Percentiles rank a stretch among this genome's conserved stretches.
Evolutionary conservation across 2,113 vertebrate species (phyloP).

Genomic region (Leptosomus discolor): DNA sequence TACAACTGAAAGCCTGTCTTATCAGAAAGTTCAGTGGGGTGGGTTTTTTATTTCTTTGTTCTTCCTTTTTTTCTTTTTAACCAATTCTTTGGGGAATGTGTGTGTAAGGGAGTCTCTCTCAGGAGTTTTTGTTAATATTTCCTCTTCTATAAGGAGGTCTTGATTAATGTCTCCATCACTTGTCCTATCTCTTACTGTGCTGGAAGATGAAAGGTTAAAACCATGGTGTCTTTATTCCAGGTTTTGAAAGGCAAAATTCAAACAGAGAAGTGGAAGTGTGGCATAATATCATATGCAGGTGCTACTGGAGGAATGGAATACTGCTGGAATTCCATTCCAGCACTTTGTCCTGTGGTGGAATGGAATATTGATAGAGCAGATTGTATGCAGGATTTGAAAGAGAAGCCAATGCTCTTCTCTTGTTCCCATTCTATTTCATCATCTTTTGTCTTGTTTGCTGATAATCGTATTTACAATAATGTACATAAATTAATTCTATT

Average conservation of each 20-base stretch:
- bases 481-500: not conserved
- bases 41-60: fast-evolving
- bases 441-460: not conserved
- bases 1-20: not conserved
- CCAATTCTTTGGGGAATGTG: not conserved
- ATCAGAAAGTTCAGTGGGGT: not conserved
- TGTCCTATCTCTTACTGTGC: not conserved
- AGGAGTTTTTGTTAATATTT: not conserved
- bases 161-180: not conserved
- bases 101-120: not conserved
- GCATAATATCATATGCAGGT: not conserved
- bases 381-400: not conserved
- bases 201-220: not conserved
- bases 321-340: too few species aligned
- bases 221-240: not conserved
- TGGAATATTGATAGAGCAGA: not conserved
- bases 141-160: not conserved
- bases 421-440: not conserved
- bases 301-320: too few species aligned
- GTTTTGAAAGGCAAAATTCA: not conserved
- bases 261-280: not conserved
- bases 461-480: not conserved
- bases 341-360: not conserved
- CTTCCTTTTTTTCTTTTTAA: not conserved
- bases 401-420: not conserved